Evolutionary conservation across 2,888 invertebrate species (phyloP).

Genomic region (Protophormia terraenovae): DNA sequence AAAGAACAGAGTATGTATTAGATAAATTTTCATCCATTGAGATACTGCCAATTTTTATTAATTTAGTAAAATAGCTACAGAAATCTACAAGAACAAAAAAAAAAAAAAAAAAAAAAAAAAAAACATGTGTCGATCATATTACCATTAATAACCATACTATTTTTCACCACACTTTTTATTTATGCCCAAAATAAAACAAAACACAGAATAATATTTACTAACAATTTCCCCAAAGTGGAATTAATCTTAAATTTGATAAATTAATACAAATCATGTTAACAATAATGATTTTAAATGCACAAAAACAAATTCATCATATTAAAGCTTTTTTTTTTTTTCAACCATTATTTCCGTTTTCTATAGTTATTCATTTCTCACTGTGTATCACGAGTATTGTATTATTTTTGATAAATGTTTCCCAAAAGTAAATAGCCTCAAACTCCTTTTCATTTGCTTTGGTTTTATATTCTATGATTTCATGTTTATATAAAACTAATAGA

Average conservation of each 20-base stretch:
- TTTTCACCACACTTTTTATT: neutral
- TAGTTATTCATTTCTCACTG: neutral
- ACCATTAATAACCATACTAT: neutral
- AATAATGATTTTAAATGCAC: slow-evolving; percentile 15
- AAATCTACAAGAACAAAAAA: neutral
- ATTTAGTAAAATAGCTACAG: neutral
- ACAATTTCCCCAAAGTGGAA: neutral
- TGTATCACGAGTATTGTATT: neutral
- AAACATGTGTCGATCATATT: neutral
- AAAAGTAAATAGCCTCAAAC: slow-evolving; percentile 19
- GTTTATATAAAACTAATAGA: slow-evolving; percentile 1
- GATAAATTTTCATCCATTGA: too few relatives aligned
- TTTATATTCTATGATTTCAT: neutral
- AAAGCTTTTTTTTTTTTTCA: neutral
- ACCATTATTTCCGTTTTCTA: neutral
- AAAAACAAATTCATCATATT: slow-evolving; percentile 36
- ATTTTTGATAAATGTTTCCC: slow-evolving; percentile 44
- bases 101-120: neutral
- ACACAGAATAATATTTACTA: neutral
- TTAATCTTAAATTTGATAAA: slow-evolving; percentile 32
- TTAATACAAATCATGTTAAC: slow-evolving; percentile 51
- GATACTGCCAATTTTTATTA: slow-evolving; percentile 15
- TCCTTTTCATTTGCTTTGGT: neutral
- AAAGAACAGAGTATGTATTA: too few relatives aligned
- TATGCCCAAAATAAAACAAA: neutral